Evolutionary conservation across 2,888 invertebrate species (phyloP), one percentile per base, ranked within the genome.

Genomic region (Marasmarcha lunaedactyla): DNA sequence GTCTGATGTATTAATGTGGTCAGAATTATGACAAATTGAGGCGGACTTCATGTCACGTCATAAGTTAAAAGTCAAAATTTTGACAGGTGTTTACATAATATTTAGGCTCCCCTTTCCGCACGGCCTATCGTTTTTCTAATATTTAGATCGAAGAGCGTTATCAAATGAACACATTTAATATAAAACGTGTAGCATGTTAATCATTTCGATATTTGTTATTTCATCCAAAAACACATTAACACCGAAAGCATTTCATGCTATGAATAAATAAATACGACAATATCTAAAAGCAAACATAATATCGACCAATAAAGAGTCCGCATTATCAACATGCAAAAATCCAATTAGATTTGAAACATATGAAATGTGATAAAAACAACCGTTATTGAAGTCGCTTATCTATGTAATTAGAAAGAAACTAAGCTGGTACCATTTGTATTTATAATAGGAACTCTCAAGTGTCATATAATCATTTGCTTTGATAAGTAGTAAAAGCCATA

Each of bases 271-370:
- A 25, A 25, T 10, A 40, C 69, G 70, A 69, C 61, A 74, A 71
- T 81, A 81, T 81, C 78, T 49, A 49, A 71, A 72, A 71, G 71
- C 65, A 78, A 79, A 81, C 78, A 81, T 65, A 78, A 81, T 79
- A 81, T 72, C 78, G 70, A 71, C 69, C 66, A 77, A 77, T 79
- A 76, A 73, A 73, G 72, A 79, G 73, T 77, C 60, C 69, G 65
- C 72, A 77, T 77, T 20, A 81, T 78, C 71, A 71, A 77, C 77
- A 81, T 78, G 81, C 76, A 63, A 81, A 81, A 79, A 78, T 74
- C 78, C 79, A 81, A 81, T 83, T 83, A 83, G 77, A 83, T 77
- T 79, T 76, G 59, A 66, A 74, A 78, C 77, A 71, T 66, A 78
- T 14, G 14, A 71, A 71, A 76, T 78, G 69, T 74, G 83, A 83